phyloP scores from a whole-genome alignment of 2,113 vertebrate genomes.

The Axis porcinus region DNA sequence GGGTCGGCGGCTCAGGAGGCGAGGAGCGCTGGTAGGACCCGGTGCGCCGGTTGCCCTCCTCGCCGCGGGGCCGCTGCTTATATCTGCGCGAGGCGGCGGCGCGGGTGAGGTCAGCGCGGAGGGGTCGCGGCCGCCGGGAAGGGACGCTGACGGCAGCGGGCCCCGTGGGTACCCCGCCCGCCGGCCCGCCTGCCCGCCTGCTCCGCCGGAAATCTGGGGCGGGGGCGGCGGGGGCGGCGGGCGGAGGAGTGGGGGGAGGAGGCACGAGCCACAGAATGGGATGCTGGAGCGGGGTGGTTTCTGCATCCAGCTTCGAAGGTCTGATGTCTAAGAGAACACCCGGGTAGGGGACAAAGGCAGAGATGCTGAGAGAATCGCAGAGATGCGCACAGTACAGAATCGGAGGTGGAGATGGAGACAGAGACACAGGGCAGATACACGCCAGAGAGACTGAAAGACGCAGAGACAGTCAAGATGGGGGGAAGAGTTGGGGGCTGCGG shows the following conservation, averaged over 20 bases:
- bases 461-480: neutral
- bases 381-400: neutral
- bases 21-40: neutral
- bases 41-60: neutral
- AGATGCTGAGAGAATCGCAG: neutral
- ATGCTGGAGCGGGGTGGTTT: neutral
- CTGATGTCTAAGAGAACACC: neutral
- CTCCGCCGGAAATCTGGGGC: constrained; percentile 48
- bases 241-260: neutral
- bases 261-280: neutral
- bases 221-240: neutral
- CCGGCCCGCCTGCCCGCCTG: neutral
- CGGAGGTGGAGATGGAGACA: neutral
- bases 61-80: neutral
- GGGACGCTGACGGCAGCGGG: constrained; percentile 54
- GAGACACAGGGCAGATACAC: neutral
- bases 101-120: constrained; percentile 49
- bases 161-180: neutral
- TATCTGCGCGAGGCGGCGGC: neutral
- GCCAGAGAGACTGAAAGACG: neutral
- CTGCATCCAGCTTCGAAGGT: neutral
- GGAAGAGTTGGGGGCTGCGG: neutral
- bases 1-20: neutral
- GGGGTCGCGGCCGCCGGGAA: constrained; percentile 22
- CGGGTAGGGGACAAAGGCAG: neutral